phyloP scores from a whole-genome alignment of 1,140 invertebrate species.

The Uloborus diversus region DNA sequence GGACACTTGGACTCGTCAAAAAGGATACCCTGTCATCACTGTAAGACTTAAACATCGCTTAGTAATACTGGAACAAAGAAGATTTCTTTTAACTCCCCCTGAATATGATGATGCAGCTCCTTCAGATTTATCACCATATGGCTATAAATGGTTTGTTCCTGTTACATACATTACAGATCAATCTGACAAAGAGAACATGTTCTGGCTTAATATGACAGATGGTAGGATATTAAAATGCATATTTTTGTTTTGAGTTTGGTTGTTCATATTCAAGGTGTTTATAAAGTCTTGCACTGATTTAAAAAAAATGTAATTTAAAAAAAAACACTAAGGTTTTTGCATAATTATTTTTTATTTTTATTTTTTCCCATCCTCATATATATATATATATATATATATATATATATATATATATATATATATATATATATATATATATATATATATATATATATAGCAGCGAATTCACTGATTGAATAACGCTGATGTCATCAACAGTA shows the following conservation, averaged over 20 bases:
- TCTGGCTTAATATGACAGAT: conserved; percentile 80
- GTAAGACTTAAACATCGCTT: conserved; percentile 72
- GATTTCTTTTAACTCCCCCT: conserved; percentile 63
- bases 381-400: no score
- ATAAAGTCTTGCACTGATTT: background rate
- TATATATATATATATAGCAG: no score
- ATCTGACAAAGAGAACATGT: conserved; percentile 63
- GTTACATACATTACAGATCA: conserved; percentile 76
- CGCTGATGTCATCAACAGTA: no score
- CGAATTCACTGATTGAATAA: no score
- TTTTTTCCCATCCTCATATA: no score
- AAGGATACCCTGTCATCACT: conserved; percentile 83
- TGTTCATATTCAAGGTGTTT: background rate
- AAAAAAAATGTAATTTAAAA: background rate
- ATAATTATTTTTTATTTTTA: no score
- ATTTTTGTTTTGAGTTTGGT: background rate
- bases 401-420: no score
- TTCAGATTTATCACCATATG: conserved; percentile 58
- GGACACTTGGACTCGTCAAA: conserved; percentile 93
- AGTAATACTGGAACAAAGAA: conserved; percentile 71
- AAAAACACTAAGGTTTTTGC: no score
- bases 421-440: no score
- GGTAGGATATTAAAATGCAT: conserved; percentile 66
- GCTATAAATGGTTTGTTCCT: conserved; percentile 79
- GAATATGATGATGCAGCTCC: conserved; percentile 60